A percentile compares a stretch with the other conserved stretches of the same genome.
phyloP scores from a whole-genome alignment of 2,888 invertebrate species.

The Cephalotes varians region DNA sequence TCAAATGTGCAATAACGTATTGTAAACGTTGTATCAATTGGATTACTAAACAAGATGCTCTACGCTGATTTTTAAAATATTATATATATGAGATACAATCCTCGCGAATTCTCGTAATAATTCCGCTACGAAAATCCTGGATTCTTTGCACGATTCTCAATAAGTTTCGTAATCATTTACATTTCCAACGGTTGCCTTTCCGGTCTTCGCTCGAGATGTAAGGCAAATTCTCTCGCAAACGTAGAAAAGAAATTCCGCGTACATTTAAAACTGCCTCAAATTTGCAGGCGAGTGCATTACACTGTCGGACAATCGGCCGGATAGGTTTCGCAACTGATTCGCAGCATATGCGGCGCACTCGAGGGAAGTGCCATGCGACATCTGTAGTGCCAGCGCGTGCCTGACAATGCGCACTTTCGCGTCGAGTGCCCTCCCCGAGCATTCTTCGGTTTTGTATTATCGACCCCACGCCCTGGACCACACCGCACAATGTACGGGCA shows the following conservation, averaged over 20 bases:
- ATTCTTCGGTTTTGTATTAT: conserved; percentile 77
- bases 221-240: conserved; percentile 54
- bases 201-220: conserved; percentile 50
- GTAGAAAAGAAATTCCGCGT: conserved; percentile 62
- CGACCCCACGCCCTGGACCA: conserved; percentile 72
- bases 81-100: not conserved
- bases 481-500: conserved; percentile 68
- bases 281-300: conserved; percentile 33
- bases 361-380: conserved; percentile 78
- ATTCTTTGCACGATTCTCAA: not conserved
- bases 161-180: not conserved
- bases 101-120: not conserved
- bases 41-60: not conserved
- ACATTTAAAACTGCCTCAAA: conserved; percentile 32
- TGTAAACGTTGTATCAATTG: not conserved
- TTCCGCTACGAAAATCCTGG: not conserved
- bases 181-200: not conserved
- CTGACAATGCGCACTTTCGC: conserved; percentile 83
- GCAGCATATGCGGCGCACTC: conserved; percentile 82
- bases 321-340: conserved; percentile 81
- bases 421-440: conserved; percentile 72
- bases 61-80: not conserved
- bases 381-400: conserved; percentile 85
- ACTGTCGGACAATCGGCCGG: conserved; percentile 65
- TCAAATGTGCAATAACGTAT: not conserved